Evolutionary conservation across 2,797 vertebrate species (phyloP).

Genomic region (Sebastes matsubarae): DNA sequence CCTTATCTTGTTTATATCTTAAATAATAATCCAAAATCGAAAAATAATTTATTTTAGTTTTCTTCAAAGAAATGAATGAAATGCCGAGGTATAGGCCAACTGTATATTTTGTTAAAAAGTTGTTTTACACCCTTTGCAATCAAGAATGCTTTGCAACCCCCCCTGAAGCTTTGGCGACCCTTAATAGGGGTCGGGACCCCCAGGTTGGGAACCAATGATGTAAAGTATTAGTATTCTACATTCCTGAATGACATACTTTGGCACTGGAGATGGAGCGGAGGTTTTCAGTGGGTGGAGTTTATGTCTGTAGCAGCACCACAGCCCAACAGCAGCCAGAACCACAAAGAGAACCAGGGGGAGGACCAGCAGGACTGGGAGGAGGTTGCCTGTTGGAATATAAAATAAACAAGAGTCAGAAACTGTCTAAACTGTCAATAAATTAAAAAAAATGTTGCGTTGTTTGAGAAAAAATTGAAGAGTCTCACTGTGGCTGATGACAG

Average conservation of each 20-base stretch:
- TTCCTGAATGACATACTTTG: slow-evolving; percentile 49
- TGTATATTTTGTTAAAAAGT: too few relatives aligned
- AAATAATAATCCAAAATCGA: too few relatives aligned
- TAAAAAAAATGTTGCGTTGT: not conserved
- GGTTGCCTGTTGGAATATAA: slow-evolving; percentile 47
- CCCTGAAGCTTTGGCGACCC: too few relatives aligned
- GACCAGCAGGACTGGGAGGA: slow-evolving; percentile 65
- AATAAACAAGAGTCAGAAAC: slow-evolving; percentile 1
- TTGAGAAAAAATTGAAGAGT: not conserved
- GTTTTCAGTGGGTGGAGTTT: slow-evolving; percentile 72
- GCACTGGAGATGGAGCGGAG: slow-evolving; percentile 43
- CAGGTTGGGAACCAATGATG: too few relatives aligned
- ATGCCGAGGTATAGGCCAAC: too few relatives aligned
- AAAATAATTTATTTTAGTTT: too few relatives aligned
- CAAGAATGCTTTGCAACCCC: too few relatives aligned
- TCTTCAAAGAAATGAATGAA: too few relatives aligned
- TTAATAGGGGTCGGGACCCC: too few relatives aligned
- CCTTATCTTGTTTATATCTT: too few relatives aligned
- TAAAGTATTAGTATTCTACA: not conserved
- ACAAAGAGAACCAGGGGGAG: slow-evolving; percentile 63
- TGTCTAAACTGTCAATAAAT: not conserved
- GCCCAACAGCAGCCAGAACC: slow-evolving; percentile 59
- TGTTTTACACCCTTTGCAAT: too few relatives aligned
- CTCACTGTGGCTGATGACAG: slow-evolving; percentile 83
- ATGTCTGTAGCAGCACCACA: slow-evolving; percentile 75